Base-by-base conservation (phyloP, 2,888 invertebrate species). In the Troglohyphantes excavatus region DNA sequence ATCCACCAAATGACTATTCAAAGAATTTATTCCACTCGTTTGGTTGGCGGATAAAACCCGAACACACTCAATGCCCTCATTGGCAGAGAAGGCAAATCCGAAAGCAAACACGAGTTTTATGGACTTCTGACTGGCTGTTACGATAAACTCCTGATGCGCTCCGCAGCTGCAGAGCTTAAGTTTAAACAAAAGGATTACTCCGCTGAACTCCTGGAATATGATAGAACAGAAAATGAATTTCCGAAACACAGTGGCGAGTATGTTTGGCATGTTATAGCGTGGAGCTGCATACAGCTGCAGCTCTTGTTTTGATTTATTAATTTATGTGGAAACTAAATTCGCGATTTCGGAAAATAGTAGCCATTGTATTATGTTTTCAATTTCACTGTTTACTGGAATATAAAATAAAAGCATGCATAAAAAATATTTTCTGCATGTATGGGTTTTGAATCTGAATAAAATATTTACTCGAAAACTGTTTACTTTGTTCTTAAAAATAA, bases 91-190 rank as follows among this genome's bases (percentile, higher is more conserved):
- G 29, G 19, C 7, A 61, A 76, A 76, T 76, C 63, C 76, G 39
- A 76, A 63, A 63, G 63, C 76, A 76, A 76, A 76, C 61, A 76
- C 19, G 21, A 29, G 6, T 76, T 76, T 76, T 76, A 76, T 76
- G 63, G 63, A 76, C 76, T 63, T 61, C 33, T 61, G 61, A 59
- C 33, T 75, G 75, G 75, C 59, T 76, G 23, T 29, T 63, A 39
- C 33, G 76, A 76, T 76, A 76, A 76, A 76, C 17, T 76, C 33
- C 76, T 63, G 76, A 76, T 76, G 61, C 13, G 23, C 29, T 76
- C 39, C n/a, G 61, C 33, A 29, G 59, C 29, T 7, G 27, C 3
- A 21, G 19, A 39, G 76, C 59, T 59, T 29, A 59, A 76, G 63
- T 61, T 76, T 61, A 63, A 61, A 76, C 76, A 76, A 76, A 39